Evolutionary conservation across 2,888 invertebrate species (phyloP), one percentile per base, ranked within the genome.

Genomic region (Horisme vitalbata): DNA sequence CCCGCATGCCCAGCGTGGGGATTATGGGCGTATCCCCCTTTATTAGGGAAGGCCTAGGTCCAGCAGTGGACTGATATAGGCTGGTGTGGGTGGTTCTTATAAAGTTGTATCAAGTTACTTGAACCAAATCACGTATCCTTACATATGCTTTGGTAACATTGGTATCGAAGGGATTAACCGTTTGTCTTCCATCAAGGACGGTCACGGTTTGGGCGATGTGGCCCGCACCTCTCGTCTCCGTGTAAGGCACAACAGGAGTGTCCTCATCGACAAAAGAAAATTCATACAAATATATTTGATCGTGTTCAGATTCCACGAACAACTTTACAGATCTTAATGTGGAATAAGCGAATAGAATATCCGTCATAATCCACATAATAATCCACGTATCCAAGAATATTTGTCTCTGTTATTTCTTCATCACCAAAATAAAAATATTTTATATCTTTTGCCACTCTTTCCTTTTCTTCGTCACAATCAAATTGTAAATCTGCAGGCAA

Each of bases 341-440:
- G 1, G 73, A 51, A 45, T 65, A 66, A 0, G 54, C 49, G 39
- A 79, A 75, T 8, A 53, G 11, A 0, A 65, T 37, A 88, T 93
- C 88, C 2, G 73, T 56, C n/a, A n/a, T n/a, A n/a, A n/a, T n/a
- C n/a, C n/a, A n/a, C n/a, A 28, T 69, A 75, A 31, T 61, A 82
- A 44, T 80, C 57, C 0, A 79, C 53, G 28, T 61, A 82, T 2
- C 37, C 37, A n/a, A 71, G 48, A 37, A 77, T 46, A 15, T 56
- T 68, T 0, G 66, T 55, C 3, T 63, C 55, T 1, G 33, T 55
- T 0, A 81, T 48, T 0, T 59, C 45, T 14, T 71, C 48, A 1
- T 68, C 47, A 2, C 71, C 76, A 54, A 79, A 79, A 49, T 74
- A 77, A 53, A 67, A 75, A n/a, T 63, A 14, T 37, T 74, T 80